These are phyloP conservation scores for Ophiodon elongatus DNA, from an alignment of 2,113 vertebrate genomes.

Conservation along the genomic window DNA sequence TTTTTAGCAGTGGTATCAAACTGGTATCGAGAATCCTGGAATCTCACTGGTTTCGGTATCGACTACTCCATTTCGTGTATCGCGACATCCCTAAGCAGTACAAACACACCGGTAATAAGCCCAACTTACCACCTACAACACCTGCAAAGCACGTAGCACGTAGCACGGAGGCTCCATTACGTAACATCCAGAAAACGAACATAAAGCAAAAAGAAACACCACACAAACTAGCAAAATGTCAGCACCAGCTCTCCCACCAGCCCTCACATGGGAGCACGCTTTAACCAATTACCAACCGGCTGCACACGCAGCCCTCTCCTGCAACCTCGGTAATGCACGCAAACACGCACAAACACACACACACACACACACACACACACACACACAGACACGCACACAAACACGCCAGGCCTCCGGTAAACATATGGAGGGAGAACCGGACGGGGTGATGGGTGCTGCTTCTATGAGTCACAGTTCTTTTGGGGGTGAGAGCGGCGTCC, in stretches of 20 bases:
- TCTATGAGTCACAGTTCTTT: not conserved
- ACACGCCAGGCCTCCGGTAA: not conserved
- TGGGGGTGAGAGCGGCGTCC: slow-evolving; percentile 9
- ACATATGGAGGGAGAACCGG: not conserved
- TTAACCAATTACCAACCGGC: slow-evolving; percentile 33
- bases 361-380: too few relatives aligned
- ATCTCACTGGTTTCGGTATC: too few relatives aligned
- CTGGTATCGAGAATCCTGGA: too few relatives aligned
- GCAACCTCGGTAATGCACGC: not conserved
- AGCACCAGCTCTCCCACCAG: slow-evolving; percentile 29
- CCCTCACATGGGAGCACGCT: slow-evolving; percentile 25
- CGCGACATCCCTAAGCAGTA: not conserved
- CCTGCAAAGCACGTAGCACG: not conserved
- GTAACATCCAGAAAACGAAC: slow-evolving; percentile 43
- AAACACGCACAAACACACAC: too few relatives aligned
- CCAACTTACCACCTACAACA: too few relatives aligned
- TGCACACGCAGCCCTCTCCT: slow-evolving; percentile 3
- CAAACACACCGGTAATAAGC: not conserved
- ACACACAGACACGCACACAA: too few relatives aligned
- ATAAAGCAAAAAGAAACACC: slow-evolving; percentile 53
- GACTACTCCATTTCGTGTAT: too few relatives aligned
- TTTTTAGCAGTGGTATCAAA: too few relatives aligned
- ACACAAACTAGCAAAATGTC: slow-evolving; percentile 47
- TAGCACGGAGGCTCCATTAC: slow-evolving; percentile 5
- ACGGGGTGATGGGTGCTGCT: not conserved